Conservation (phyloP, 2,113 vertebrate genomes). For the Illadopsis cleaveri region DNA sequence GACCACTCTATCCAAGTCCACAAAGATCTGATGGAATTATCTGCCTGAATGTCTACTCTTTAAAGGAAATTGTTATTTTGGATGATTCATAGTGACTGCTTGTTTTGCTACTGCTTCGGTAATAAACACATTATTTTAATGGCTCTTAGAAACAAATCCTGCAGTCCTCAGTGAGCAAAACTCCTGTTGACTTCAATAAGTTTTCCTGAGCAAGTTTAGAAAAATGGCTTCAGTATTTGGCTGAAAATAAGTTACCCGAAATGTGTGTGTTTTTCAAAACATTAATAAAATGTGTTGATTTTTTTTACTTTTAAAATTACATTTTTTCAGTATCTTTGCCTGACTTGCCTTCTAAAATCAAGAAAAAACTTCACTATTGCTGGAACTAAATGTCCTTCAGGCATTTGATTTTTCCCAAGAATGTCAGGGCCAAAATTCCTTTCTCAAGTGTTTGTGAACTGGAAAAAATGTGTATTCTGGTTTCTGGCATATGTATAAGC, state of each 20-base stretch:
- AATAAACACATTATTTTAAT: constrained; percentile 56
- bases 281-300: neutral
- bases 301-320: constrained; percentile 8
- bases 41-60: constrained; percentile 1
- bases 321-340: neutral
- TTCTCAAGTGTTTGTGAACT: constrained; percentile 42
- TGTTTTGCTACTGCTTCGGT: constrained; percentile 57
- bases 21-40: constrained; percentile 33
- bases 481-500: constrained; percentile 38
- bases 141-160: constrained; percentile 36
- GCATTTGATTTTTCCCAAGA: constrained; percentile 15
- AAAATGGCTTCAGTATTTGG: neutral
- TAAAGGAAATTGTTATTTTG: constrained; percentile 61
- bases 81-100: constrained; percentile 30
- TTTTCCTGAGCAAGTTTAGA: neutral
- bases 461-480: constrained; percentile 56
- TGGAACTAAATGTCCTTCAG: constrained; percentile 18
- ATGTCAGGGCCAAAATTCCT: constrained; percentile 34
- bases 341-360: neutral
- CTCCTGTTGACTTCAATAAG: neutral
- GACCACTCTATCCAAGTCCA: neutral
- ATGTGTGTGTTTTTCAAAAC: neutral
- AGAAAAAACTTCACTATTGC: neutral
- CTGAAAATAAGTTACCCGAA: neutral
- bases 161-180: neutral